Conservation (phyloP, 1,140 invertebrate species). For the Brachionus plicatilis region DNA sequence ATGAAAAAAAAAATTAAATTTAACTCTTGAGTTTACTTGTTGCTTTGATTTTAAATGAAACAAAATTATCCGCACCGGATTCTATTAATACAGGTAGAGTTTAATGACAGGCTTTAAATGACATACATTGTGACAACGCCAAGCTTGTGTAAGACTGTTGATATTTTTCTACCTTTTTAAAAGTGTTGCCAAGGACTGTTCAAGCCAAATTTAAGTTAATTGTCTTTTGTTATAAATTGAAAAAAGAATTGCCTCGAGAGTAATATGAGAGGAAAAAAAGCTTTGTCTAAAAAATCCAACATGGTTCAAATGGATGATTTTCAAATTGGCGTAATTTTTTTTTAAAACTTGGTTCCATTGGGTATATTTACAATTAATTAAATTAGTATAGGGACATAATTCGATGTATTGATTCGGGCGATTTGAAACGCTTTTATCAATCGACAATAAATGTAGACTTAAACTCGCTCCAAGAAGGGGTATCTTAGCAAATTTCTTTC, state of each 20-base stretch:
- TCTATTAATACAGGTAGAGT: background rate
- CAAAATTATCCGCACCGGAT: background rate
- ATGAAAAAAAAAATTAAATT: background rate
- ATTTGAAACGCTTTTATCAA: constrained; percentile 13
- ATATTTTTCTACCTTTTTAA: background rate
- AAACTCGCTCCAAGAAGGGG: constrained; percentile 9
- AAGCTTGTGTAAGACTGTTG: background rate
- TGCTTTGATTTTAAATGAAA: background rate
- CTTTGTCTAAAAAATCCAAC: background rate
- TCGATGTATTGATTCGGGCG: background rate
- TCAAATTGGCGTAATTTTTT: constrained; percentile 13
- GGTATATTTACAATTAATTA: background rate
- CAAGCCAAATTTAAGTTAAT: background rate
- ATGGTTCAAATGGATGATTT: constrained; percentile 5
- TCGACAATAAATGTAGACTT: background rate
- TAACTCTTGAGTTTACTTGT: background rate
- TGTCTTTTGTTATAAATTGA: constrained; percentile 21
- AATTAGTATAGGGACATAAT: constrained; percentile 16
- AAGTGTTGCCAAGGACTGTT: constrained; percentile 28
- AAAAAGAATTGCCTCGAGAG: background rate
- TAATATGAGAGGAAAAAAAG: background rate
- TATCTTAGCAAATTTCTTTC: background rate
- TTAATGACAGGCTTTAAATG: background rate
- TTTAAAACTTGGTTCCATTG: background rate
- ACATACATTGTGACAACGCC: background rate